These are phyloP conservation scores for Scatophagus argus DNA, from an alignment of 2,113 vertebrate genomes.

Conservation along the genomic window DNA sequence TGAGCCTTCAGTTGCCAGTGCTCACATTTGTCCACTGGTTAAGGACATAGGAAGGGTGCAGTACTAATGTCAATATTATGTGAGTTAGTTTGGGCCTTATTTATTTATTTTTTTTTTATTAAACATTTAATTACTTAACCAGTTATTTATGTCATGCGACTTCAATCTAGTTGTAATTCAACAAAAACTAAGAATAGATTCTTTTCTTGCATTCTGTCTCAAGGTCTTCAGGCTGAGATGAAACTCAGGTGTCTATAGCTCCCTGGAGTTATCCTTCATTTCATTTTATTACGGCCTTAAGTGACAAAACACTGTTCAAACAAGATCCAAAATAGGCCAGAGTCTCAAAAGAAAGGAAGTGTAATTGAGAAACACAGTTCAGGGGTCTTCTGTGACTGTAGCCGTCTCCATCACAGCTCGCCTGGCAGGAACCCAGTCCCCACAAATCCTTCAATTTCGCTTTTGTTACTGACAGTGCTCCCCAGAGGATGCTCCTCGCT, in stretches of 20 bases:
- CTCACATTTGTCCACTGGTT: conserved; percentile 10
- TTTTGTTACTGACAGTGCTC: conserved; percentile 68
- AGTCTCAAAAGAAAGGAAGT: conserved; percentile 19
- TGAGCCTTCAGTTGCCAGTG: conserved; percentile 28
- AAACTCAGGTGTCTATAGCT: conserved; percentile 14
- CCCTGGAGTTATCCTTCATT: conserved; percentile 33
- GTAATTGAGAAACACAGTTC: conserved; percentile 52
- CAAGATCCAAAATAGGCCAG: conserved; percentile 48
- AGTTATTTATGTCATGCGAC: background rate
- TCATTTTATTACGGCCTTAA: conserved; percentile 30
- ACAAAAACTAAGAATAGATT: conserved; percentile 25
- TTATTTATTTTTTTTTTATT: background rate
- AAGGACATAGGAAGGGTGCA: background rate
- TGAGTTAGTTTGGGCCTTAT: background rate
- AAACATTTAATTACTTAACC: background rate
- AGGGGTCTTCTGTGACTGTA: conserved; percentile 57
- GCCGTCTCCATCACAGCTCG: conserved; percentile 50
- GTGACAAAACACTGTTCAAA: conserved; percentile 50
- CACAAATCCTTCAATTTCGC: conserved; percentile 70
- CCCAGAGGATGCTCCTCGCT: conserved; percentile 63
- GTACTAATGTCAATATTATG: background rate
- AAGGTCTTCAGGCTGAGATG: conserved; percentile 14
- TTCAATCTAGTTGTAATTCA: conserved; percentile 23
- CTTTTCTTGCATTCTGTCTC: conserved; percentile 12
- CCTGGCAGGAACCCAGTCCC: conserved; percentile 56